phyloP scores from a whole-genome alignment of 2,888 invertebrate genomes.

The Tillus elongatus region DNA sequence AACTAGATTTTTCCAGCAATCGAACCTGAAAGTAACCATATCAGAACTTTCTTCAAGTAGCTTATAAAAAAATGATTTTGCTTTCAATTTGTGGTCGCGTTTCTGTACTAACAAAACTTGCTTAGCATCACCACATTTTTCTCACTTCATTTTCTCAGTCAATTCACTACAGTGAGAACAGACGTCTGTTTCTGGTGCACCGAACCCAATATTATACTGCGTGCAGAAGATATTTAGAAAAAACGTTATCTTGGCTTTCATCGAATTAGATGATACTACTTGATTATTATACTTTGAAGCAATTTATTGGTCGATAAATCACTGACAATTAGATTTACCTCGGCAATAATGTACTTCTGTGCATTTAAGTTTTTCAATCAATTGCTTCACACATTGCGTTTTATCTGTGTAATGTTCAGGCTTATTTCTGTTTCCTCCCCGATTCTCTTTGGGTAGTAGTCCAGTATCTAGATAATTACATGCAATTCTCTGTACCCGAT shows the following conservation, averaged over 20 bases:
- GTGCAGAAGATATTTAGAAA: not conserved
- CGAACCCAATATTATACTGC: too few species aligned
- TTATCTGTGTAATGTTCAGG: not conserved
- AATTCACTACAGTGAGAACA: too few species aligned
- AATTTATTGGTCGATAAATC: not conserved
- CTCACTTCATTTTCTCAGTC: not conserved
- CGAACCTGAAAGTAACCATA: not conserved
- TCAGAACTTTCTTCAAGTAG: not conserved
- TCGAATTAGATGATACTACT: not conserved
- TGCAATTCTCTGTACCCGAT: not conserved
- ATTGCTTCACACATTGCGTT: not conserved
- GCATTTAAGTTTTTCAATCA: not conserved
- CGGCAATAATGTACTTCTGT: constrained; percentile 1
- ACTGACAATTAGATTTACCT: not conserved
- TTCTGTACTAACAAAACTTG: not conserved
- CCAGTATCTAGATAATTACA: constrained; percentile 3
- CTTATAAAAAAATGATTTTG: not conserved
- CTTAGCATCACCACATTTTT: not conserved
- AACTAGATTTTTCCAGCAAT: constrained; percentile 3
- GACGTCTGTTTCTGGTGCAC: too few species aligned
- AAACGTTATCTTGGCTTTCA: not conserved
- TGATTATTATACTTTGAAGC: constrained; percentile 1
- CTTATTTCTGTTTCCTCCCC: not conserved
- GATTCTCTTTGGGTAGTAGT: not conserved
- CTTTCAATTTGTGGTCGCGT: not conserved